A percentile compares a stretch with the other conserved stretches of the same genome.
These are phyloP conservation scores for Platerodrilus igneus DNA, from an alignment of 2,888 invertebrate genomes.

Conservation along the genomic window DNA sequence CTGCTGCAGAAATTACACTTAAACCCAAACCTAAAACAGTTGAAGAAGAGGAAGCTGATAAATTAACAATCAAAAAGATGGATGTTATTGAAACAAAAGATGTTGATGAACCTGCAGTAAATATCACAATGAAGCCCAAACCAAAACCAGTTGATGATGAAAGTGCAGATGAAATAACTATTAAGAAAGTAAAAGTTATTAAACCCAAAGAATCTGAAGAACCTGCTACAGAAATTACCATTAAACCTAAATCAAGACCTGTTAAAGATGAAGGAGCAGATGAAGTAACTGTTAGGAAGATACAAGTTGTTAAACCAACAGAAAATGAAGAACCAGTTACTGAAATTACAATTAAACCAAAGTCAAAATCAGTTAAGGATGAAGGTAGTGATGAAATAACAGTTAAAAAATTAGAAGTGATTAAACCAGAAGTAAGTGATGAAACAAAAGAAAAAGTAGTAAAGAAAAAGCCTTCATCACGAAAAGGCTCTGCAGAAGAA, in stretches of 20 bases:
- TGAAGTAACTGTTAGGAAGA: slow-evolving; percentile 16
- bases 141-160: slow-evolving; percentile 31
- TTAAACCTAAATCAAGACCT: slow-evolving; percentile 20
- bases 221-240: slow-evolving; percentile 34
- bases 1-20: slow-evolving; percentile 36
- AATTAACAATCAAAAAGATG: slow-evolving; percentile 26
- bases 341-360: slow-evolving; percentile 15
- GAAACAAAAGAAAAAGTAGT: slow-evolving; percentile 52
- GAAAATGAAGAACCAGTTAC: slow-evolving; percentile 25
- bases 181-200: slow-evolving; percentile 58
- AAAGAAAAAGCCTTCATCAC: slow-evolving; percentile 51
- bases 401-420: slow-evolving; percentile 36
- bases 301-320: slow-evolving; percentile 16
- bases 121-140: slow-evolving; percentile 48
- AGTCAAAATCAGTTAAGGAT: slow-evolving; percentile 31
- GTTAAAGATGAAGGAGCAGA: slow-evolving; percentile 45
- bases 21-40: slow-evolving; percentile 40
- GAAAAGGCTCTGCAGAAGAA: slow-evolving; percentile 53
- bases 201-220: slow-evolving; percentile 56
- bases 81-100: slow-evolving; percentile 6
- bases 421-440: slow-evolving; percentile 27
- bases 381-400: slow-evolving; percentile 48
- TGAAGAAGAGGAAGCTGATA: slow-evolving; percentile 40
- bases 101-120: slow-evolving; percentile 52
- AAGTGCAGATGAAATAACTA: slow-evolving; percentile 22